A percentile compares a stretch with the other conserved stretches of the same genome.
Evolutionary conservation across 2,888 invertebrate species (phyloP).

Genomic region (Tachina grossa): DNA sequence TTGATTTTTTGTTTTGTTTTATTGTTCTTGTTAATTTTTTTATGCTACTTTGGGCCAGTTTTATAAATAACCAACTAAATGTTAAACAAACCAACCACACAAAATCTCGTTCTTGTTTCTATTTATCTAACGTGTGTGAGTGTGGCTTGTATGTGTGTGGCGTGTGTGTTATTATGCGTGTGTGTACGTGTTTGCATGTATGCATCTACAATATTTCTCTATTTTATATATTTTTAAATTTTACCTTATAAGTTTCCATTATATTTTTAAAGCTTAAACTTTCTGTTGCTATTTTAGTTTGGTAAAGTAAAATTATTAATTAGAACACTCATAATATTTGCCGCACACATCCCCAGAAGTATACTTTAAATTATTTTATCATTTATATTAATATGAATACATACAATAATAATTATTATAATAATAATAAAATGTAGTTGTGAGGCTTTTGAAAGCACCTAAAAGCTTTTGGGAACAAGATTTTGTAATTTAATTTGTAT

Average conservation of each 20-base stretch:
- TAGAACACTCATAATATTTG: neutral
- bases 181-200: neutral
- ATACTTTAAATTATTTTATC: slow-evolving; percentile 28
- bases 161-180: neutral
- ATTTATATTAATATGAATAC: slow-evolving; percentile 23
- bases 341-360: slow-evolving; percentile 20
- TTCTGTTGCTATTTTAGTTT: neutral
- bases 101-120: neutral
- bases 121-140: neutral
- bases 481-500: neutral
- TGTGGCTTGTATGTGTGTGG: no score
- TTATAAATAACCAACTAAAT: slow-evolving; percentile 49
- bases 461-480: slow-evolving; percentile 2
- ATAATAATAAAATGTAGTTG: slow-evolving; percentile 10
- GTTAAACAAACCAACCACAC: slow-evolving; percentile 25
- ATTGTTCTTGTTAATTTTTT: slow-evolving; percentile 1
- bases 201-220: neutral
- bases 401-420: neutral
- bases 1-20: neutral
- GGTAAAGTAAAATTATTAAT: slow-evolving; percentile 14
- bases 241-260: neutral
- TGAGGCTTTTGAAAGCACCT: neutral
- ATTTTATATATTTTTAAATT: neutral
- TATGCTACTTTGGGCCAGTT: slow-evolving; percentile 48
- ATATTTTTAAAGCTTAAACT: slow-evolving; percentile 3